Evolutionary conservation across 2,113 vertebrate species (phyloP).

Genomic region (Myxocyprinus asiaticus): DNA sequence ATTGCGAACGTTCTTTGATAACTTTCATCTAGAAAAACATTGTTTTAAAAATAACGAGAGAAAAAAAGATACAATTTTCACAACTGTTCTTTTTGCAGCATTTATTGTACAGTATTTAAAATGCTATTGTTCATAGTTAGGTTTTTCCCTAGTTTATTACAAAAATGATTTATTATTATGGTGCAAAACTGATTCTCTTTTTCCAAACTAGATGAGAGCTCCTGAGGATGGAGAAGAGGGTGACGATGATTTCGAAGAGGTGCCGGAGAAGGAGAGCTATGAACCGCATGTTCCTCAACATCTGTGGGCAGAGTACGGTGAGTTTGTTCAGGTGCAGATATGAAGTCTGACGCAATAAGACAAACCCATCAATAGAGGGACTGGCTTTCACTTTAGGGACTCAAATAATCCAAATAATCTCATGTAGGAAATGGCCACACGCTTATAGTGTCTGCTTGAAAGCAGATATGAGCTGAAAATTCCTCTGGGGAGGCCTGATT

Average conservation of each 20-base stretch:
- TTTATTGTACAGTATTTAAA: no score
- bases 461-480: slow-evolving; percentile 10
- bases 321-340: slow-evolving; percentile 76
- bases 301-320: slow-evolving; percentile 85
- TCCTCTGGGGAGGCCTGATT: slow-evolving; percentile 9
- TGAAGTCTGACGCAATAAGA: no score
- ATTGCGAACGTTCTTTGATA: no score
- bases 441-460: slow-evolving; percentile 22
- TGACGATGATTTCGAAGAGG: slow-evolving; percentile 88
- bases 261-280: slow-evolving; percentile 94
- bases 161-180: no score
- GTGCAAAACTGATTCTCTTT: no score
- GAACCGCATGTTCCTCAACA: slow-evolving; percentile 87
- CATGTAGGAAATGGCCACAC: slow-evolving; percentile 67
- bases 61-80: no score
- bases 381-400: slow-evolving; percentile 52
- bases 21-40: no score
- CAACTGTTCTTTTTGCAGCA: no score
- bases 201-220: slow-evolving; percentile 66
- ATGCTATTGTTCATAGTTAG: no score
- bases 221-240: slow-evolving; percentile 62
- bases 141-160: no score
- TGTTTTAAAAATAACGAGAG: no score
- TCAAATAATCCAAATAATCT: slow-evolving; percentile 67
- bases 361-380: slow-evolving; percentile 58